Evolutionary conservation across 2,888 invertebrate species (phyloP).

Genomic region (Caenorhabditis doughertyi): DNA sequence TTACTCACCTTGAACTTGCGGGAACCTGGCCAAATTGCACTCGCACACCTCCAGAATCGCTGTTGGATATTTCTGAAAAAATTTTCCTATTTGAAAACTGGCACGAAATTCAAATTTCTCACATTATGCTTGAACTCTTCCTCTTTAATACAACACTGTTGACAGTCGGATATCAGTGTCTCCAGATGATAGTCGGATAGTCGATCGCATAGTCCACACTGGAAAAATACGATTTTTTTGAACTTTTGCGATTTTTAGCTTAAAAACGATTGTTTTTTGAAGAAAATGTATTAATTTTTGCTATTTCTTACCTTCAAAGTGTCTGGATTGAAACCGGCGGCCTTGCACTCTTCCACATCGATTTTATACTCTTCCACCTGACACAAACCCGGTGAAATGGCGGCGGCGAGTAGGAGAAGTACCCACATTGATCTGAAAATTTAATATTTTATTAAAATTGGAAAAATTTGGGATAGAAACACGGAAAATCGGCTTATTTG

Average conservation of each 20-base stretch:
- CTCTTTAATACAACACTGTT: conserved; percentile 78
- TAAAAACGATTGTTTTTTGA: neutral
- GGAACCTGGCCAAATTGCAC: conserved; percentile 93
- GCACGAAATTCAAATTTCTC: neutral
- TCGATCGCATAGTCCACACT: conserved; percentile 73
- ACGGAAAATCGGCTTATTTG: neutral
- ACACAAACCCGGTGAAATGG: neutral
- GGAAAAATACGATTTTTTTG: conserved; percentile 14
- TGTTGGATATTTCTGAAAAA: conserved; percentile 88
- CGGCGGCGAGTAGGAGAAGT: conserved; percentile 17
- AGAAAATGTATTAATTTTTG: neutral
- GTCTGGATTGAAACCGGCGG: conserved; percentile 75
- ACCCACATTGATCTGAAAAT: conserved; percentile 41
- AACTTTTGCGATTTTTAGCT: neutral
- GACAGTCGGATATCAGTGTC: conserved; percentile 77
- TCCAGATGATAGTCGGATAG: conserved; percentile 77
- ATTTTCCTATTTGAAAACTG: conserved; percentile 1
- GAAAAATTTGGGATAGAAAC: neutral
- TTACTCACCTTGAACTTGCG: conserved; percentile 70
- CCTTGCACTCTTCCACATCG: conserved; percentile 74
- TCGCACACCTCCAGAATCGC: conserved; percentile 97
- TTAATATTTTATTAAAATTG: neutral
- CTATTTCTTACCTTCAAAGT: conserved; percentile 70
- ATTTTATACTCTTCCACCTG: conserved; percentile 67
- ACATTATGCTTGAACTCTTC: conserved; percentile 77